These are phyloP conservation scores for Oxyteleia sp. DNA, from an alignment of 2,888 invertebrate genomes.

Conservation along the genomic window DNA sequence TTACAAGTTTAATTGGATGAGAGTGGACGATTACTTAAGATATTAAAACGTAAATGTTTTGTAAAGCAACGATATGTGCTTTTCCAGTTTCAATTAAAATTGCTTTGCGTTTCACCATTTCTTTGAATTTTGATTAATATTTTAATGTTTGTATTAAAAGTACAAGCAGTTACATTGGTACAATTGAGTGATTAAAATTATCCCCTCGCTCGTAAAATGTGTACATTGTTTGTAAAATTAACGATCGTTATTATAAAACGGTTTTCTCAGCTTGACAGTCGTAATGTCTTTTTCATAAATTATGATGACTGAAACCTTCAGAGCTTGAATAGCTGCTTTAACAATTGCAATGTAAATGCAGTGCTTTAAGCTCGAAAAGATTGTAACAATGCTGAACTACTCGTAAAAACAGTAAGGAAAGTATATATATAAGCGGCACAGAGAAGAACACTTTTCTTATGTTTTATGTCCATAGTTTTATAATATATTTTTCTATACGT, in stretches of 20 bases:
- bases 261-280: constrained; percentile 7
- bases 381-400: constrained; percentile 19
- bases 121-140: no score
- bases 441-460: constrained; percentile 1
- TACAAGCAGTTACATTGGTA: no score
- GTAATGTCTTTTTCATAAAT: constrained; percentile 20
- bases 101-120: no score
- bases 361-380: constrained; percentile 16
- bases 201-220: constrained; percentile 19
- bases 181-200: no score
- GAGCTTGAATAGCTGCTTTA: constrained; percentile 39
- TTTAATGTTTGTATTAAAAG: no score
- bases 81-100: no score
- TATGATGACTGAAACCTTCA: constrained; percentile 26
- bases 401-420: constrained; percentile 27
- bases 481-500: neutral
- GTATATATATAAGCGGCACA: constrained; percentile 21
- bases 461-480: constrained; percentile 16
- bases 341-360: constrained; percentile 26
- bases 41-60: no score
- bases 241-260: constrained; percentile 35
- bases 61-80: no score
- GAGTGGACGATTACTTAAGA: no score
- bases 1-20: no score
- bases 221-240: constrained; percentile 36